Evolutionary conservation across 2,888 invertebrate species (phyloP).

Genomic region (Andrena bucephala): DNA sequence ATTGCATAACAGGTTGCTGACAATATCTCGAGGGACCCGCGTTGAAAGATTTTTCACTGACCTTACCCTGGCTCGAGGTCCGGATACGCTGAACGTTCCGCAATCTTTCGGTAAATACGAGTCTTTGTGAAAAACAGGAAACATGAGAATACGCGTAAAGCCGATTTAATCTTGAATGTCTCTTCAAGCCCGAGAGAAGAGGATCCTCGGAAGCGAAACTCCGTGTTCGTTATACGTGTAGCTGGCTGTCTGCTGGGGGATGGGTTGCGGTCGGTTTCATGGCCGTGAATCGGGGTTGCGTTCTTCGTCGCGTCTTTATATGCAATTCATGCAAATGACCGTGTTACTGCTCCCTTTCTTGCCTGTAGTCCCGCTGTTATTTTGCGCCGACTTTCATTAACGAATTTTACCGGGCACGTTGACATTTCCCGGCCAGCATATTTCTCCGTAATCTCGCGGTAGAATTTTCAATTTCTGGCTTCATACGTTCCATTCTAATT

Average conservation of each 20-base stretch:
- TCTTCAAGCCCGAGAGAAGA: conserved; percentile 3
- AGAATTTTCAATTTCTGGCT: background rate
- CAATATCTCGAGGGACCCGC: background rate
- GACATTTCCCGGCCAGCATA: background rate
- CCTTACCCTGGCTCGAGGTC: conserved; percentile 21
- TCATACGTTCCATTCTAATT: background rate
- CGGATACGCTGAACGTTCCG: conserved; percentile 26
- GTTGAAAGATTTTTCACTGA: conserved; percentile 3
- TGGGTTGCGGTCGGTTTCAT: background rate
- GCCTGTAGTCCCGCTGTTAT: too few relatives aligned
- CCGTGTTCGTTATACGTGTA: conserved; percentile 8
- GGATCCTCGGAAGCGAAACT: conserved; percentile 53
- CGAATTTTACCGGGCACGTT: background rate
- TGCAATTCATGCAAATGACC: conserved; percentile 2
- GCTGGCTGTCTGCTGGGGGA: background rate
- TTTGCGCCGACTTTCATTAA: background rate
- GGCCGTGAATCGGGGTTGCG: conserved; percentile 1
- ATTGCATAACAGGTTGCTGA: background rate
- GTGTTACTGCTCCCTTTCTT: background rate
- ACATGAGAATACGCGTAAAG: conserved; percentile 44
- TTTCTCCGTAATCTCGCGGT: background rate
- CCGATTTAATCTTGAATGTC: conserved; percentile 52
- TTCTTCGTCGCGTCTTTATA: background rate
- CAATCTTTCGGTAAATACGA: conserved; percentile 53
- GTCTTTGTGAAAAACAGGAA: conserved; percentile 43